Evolutionary conservation across 2,113 vertebrate genomes (phyloP).

Genomic region (Dromaius novaehollandiae): DNA sequence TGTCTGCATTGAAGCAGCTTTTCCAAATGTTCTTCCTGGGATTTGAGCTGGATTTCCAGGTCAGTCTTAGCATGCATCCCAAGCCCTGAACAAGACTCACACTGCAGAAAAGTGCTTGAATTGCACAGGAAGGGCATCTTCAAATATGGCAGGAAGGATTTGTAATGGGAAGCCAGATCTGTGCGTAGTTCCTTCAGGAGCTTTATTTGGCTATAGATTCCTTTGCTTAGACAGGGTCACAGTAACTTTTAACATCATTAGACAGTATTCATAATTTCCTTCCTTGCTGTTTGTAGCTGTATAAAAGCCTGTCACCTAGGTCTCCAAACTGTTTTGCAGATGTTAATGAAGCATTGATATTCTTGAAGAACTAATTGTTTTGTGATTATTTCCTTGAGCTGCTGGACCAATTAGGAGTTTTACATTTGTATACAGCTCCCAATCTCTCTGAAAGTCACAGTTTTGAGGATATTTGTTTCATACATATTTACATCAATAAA

Average conservation of each 20-base stretch:
- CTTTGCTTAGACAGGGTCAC: background rate
- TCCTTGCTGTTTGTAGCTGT: background rate
- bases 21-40: background rate
- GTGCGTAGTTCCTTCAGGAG: background rate
- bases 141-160: background rate
- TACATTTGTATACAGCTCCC: background rate
- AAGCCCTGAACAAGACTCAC: background rate
- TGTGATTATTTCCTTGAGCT: background rate
- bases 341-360: background rate
- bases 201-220: background rate
- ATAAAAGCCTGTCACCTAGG: background rate
- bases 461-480: background rate
- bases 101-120: background rate
- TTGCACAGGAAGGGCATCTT: background rate
- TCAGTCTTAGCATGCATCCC: background rate
- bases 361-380: background rate
- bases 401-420: background rate
- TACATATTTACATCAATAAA: background rate
- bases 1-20: conserved; percentile 1
- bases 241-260: background rate
- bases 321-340: background rate
- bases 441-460: background rate
- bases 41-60: background rate
- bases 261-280: background rate
- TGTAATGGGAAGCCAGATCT: background rate